Conservation (phyloP, 2,888 invertebrate species). For the Spicauda simplicius region DNA sequence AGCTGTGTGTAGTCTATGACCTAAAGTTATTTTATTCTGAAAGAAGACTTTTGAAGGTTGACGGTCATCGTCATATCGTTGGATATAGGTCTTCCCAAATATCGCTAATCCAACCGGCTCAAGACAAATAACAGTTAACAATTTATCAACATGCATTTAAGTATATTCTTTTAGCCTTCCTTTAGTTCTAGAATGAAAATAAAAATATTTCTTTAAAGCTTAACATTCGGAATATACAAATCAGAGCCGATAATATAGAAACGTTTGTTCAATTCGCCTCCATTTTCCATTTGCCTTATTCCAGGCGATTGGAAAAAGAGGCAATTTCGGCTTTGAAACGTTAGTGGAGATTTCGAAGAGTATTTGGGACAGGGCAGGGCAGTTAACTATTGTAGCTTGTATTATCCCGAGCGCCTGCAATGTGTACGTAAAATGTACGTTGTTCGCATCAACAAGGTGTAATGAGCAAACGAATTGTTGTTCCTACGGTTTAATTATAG, state of each 20-base stretch:
- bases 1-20: too few species aligned
- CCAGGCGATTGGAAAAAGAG: constrained; percentile 32
- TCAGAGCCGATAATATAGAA: constrained; percentile 30
- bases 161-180: too few species aligned
- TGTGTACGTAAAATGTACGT: neutral
- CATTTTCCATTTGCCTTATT: constrained; percentile 36
- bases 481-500: neutral
- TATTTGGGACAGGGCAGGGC: constrained; percentile 14
- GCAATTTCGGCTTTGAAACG: constrained; percentile 33
- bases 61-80: too few species aligned
- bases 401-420: neutral
- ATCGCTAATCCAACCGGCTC: too few species aligned
- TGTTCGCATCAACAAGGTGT: constrained; percentile 1
- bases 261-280: constrained; percentile 27
- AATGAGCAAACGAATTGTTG: constrained; percentile 1
- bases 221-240: neutral
- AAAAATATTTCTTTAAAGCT: neutral
- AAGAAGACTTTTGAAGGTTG: too few species aligned
- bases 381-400: constrained; percentile 22
- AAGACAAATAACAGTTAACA: too few species aligned
- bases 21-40: too few species aligned
- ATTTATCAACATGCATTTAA: too few species aligned
- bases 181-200: neutral
- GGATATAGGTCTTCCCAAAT: too few species aligned
- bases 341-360: constrained; percentile 28